Conservation (phyloP, 2,797 vertebrate genomes). For the Hybognathus amarus region DNA sequence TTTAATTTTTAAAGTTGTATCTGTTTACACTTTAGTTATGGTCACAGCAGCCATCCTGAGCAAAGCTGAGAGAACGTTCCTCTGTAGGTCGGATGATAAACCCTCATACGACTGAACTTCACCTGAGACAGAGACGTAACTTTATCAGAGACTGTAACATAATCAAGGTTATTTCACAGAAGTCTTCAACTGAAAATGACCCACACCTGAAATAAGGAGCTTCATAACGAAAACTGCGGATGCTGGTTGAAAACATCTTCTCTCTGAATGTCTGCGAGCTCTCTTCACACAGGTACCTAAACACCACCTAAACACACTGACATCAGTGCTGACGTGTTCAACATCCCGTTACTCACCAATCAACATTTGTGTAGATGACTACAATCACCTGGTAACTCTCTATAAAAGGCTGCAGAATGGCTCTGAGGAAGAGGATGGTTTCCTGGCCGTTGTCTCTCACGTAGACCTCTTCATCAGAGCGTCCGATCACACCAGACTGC, state of each 20-base stretch:
- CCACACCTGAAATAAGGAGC: constrained; percentile 85
- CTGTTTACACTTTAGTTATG: constrained; percentile 82
- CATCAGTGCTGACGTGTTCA: not conserved
- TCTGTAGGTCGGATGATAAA: constrained; percentile 89
- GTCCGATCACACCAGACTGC: constrained; percentile 80
- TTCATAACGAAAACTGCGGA: constrained; percentile 79
- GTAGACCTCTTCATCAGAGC: constrained; percentile 75
- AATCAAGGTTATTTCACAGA: not conserved
- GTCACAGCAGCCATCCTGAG: constrained; percentile 78
- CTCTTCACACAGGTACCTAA: constrained; percentile 81
- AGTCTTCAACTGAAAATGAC: not conserved
- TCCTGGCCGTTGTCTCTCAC: constrained; percentile 73
- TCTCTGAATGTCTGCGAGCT: constrained; percentile 77
- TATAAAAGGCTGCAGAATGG: constrained; percentile 87
- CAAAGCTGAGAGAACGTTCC: constrained; percentile 85
- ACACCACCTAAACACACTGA: constrained; percentile 80
- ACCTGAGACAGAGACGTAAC: constrained; percentile 67
- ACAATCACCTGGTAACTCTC: constrained; percentile 90
- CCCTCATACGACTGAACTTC: constrained; percentile 83
- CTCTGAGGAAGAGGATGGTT: constrained; percentile 80
- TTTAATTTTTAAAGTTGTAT: not conserved
- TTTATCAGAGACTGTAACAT: no score
- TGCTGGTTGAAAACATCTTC: constrained; percentile 79
- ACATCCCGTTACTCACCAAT: not conserved
- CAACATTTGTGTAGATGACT: not conserved